A percentile compares a stretch with the other conserved stretches of the same genome.
phyloP scores from a whole-genome alignment of 2,888 invertebrate species.

The Schrankia costaestrigalis region DNA sequence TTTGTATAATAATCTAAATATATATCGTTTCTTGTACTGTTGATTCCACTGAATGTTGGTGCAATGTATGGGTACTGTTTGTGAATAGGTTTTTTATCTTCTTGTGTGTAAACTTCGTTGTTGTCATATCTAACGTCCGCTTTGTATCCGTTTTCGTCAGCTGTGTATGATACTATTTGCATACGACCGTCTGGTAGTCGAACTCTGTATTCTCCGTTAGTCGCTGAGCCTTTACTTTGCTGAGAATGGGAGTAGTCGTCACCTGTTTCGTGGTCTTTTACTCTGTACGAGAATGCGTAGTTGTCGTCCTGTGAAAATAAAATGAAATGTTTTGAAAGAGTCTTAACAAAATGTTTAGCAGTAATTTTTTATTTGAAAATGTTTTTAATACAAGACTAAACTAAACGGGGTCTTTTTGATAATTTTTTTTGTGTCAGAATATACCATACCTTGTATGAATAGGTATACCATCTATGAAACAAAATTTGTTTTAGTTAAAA shows the following conservation, averaged over 20 bases:
- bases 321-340: not conserved
- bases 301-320: conserved; percentile 60
- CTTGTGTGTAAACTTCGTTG: conserved; percentile 30
- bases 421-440: no score
- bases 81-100: conserved; percentile 19
- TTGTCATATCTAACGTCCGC: conserved; percentile 84
- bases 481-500: no score
- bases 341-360: no score
- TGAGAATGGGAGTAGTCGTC: conserved; percentile 86
- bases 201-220: conserved; percentile 85
- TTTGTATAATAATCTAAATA: no score
- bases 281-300: conserved; percentile 84
- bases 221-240: conserved; percentile 81
- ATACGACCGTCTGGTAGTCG: conserved; percentile 84
- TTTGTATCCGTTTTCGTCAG: conserved; percentile 84
- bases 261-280: conserved; percentile 82
- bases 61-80: no score
- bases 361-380: no score
- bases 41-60: no score
- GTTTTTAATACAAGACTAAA: no score
- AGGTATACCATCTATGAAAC: no score
- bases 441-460: no score
- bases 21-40: no score
- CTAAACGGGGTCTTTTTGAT: no score
- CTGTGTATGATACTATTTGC: conserved; percentile 84